Conservation (phyloP, 2,797 vertebrate genomes). For the Cetoscarus ocellatus region DNA sequence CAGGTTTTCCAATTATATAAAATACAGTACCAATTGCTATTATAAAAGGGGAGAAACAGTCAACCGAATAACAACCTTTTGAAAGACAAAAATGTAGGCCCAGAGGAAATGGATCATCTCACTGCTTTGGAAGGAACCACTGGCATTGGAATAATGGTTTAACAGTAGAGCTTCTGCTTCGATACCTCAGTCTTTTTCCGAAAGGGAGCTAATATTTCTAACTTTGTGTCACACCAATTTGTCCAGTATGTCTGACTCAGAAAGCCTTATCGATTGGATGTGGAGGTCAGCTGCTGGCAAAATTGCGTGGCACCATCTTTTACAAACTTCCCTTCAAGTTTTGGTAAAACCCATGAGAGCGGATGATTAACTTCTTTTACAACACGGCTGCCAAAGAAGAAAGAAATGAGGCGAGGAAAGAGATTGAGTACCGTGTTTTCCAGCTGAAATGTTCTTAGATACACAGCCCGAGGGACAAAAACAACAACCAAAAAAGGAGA, state of each 20-base stretch:
- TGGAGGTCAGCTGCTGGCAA: constrained; percentile 32
- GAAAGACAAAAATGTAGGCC: constrained; percentile 3
- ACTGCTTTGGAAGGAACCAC: neutral
- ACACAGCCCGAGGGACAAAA: constrained; percentile 29
- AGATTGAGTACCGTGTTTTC: constrained; percentile 50
- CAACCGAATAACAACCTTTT: too few species aligned
- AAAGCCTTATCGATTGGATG: constrained; percentile 47
- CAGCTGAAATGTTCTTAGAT: constrained; percentile 42
- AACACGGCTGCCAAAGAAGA: constrained; percentile 24
- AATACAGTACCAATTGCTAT: too few species aligned
- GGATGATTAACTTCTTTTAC: constrained; percentile 14
- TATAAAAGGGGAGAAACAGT: too few species aligned
- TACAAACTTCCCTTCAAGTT: constrained; percentile 9
- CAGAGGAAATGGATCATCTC: neutral
- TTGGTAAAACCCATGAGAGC: constrained; percentile 20
- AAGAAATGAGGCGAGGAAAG: constrained; percentile 23
- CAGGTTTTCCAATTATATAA: too few species aligned
- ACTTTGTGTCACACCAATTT: constrained; percentile 14
- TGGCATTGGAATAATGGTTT: neutral
- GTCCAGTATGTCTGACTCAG: constrained; percentile 33
- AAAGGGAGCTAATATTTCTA: neutral
- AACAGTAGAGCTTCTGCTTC: neutral
- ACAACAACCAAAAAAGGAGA: constrained; percentile 3
- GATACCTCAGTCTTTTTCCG: neutral
- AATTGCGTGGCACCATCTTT: constrained; percentile 25